Conservation (phyloP, 2,113 vertebrate genomes). For the Rallus limicola region DNA sequence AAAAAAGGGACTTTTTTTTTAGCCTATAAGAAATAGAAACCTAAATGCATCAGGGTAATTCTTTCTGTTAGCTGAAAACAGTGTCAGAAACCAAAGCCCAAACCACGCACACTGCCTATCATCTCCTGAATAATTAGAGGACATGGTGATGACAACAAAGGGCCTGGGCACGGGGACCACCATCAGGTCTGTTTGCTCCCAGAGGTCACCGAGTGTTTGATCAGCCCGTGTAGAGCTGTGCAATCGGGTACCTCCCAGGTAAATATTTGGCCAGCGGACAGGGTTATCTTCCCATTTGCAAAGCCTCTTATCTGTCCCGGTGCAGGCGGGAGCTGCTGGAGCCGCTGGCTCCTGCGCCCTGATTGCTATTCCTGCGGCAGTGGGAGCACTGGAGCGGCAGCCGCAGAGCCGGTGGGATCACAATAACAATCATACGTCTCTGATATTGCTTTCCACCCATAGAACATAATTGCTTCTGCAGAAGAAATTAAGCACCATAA, state of each 20-base stretch:
- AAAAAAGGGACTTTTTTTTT: not conserved
- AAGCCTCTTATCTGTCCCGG: not conserved
- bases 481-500: constrained; percentile 14
- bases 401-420: not conserved
- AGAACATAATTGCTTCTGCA: constrained; percentile 9
- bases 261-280: not conserved
- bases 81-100: not conserved
- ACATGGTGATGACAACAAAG: not conserved
- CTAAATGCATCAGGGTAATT: not conserved
- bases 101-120: rapidly evolving
- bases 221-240: not conserved
- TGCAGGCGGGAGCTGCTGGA: not conserved
- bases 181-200: not conserved
- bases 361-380: not conserved
- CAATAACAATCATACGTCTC: not conserved
- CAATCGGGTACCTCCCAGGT: rapidly evolving
- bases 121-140: not conserved
- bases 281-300: not conserved
- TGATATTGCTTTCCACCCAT: not conserved
- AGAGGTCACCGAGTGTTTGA: not conserved
- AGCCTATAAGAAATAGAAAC: not conserved
- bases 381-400: not conserved
- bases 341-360: rapidly evolving
- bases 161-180: rapidly evolving
- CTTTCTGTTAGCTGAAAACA: not conserved